Conservation (phyloP, 2,888 invertebrate genomes). For the Drosophila gaucha region DNA sequence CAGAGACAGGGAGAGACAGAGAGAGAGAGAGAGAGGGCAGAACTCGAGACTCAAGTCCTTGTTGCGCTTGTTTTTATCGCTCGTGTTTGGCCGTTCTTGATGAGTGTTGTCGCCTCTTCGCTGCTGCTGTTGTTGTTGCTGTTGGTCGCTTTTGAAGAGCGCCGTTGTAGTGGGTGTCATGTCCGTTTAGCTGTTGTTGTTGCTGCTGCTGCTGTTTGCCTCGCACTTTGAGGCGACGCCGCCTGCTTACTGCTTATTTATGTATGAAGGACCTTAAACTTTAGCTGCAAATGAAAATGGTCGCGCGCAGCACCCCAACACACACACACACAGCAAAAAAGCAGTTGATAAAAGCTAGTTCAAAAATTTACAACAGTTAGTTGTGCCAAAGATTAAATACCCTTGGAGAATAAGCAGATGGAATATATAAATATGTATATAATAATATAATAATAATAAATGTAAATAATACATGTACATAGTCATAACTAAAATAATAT, state of each 20-base stretch:
- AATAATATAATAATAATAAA: background rate
- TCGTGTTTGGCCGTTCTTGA: constrained; percentile 75
- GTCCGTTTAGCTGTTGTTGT: constrained; percentile 65
- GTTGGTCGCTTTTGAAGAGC: constrained; percentile 68
- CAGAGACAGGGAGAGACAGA: constrained; percentile 7
- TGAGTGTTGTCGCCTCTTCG: constrained; percentile 65
- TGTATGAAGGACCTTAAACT: constrained; percentile 81
- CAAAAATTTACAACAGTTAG: background rate
- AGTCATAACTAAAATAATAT: too few relatives aligned
- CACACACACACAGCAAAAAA: constrained; percentile 13
- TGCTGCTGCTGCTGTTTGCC: constrained; percentile 41
- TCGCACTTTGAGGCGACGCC: constrained; percentile 69
- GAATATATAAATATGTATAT: background rate
- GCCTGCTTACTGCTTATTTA: constrained; percentile 76
- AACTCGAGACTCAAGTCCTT: constrained; percentile 73
- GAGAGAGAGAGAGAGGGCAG: constrained; percentile 31
- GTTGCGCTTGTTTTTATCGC: constrained; percentile 80
- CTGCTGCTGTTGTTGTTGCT: constrained; percentile 51
- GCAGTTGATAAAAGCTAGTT: constrained; percentile 24
- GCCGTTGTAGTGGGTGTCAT: constrained; percentile 74
- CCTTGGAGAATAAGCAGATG: background rate
- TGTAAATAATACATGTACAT: too few relatives aligned
- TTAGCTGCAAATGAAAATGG: constrained; percentile 75
- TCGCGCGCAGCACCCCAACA: constrained; percentile 36
- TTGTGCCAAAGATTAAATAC: constrained; percentile 2